Base-by-base conservation (phyloP, 2,113 vertebrate genomes). In the Pseudolaguvia tuberculata region DNA sequence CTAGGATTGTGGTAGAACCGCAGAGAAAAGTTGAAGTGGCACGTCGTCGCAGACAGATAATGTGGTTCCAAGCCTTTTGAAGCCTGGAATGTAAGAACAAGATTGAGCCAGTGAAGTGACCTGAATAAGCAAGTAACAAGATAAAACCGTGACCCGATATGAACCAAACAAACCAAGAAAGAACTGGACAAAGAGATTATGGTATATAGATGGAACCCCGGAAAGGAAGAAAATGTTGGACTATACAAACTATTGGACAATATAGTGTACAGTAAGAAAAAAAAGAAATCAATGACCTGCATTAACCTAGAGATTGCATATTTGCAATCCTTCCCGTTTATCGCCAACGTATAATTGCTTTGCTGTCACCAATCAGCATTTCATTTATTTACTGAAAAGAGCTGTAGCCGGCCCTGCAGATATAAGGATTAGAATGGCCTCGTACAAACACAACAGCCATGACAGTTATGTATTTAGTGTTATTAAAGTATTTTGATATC, bases 301-400 rank as follows among this genome's bases (percentile, higher is more conserved):
- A n/a, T 67, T 56, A 23, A 31, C 17, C 31, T 35, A 20, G n/a
- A 55, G 18, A 53, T 65, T 74, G 15, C 18, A 57, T 11, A 52
- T 50, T 61, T 61, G 56, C 56, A 50, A 15, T 15, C 12, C 35
- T 4, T 14, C 53, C n/a, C 15, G 14, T 55, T 55, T 45, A 11
- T 52, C 25, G 20, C 25, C 14, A 20, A 51, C 23, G 17, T 23
- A 29, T 70, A 53, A 70, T 70, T 13, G 51, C 70, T 39, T 48
- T 75, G n/a, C 35, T 47, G 14, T 81, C 58, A 21, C 62, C 78
- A 83, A 81, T 81, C 78, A 71, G 62, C 62, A 72, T 68, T 52
- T 78, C 65, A 79, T 72, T 78, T 76, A 80, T 81, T 73, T 76
- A 66, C 27, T 21, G 57, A 69, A 59, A 39, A 56, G 29, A 63